Evolutionary conservation across 92 coral and sea anemone species (phyloP).

Genomic region (Parazoanthus swiftii): DNA sequence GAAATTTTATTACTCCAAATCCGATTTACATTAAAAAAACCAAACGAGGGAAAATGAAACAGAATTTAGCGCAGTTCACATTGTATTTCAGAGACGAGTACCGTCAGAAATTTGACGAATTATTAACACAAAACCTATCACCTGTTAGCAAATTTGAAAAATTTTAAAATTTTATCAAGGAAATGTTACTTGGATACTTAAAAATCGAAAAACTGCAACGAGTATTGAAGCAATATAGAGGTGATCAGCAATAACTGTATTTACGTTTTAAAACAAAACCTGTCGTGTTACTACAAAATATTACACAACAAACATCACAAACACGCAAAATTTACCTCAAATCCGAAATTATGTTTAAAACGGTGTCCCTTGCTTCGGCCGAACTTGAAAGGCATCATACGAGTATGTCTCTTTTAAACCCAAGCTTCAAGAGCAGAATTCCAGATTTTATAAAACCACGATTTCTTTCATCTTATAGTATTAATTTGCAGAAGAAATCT

Average conservation of each 20-base stretch:
- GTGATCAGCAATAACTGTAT: too few relatives aligned
- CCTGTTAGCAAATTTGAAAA: background rate
- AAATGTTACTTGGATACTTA: background rate
- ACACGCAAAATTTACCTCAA: constrained; percentile 2
- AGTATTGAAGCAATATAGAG: too few relatives aligned
- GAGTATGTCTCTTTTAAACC: too few relatives aligned
- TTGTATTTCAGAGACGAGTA: background rate
- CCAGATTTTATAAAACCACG: background rate
- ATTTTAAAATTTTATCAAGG: background rate
- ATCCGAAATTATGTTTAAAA: constrained; percentile 19
- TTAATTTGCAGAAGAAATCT: background rate
- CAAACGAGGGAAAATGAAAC: background rate
- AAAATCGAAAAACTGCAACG: background rate
- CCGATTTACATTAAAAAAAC: background rate
- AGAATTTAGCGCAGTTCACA: background rate
- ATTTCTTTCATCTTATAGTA: background rate
- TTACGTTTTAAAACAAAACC: background rate
- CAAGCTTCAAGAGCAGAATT: background rate
- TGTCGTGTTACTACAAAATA: background rate
- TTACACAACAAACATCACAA: background rate
- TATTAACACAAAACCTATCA: too few relatives aligned
- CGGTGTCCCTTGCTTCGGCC: constrained; percentile 13
- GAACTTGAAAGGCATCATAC: constrained; percentile 2
- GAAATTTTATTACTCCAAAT: background rate
- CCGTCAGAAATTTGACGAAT: background rate